Base-by-base conservation (phyloP, 53 echinoderm and acorn worm genomes). In the Arbacia lixula region DNA sequence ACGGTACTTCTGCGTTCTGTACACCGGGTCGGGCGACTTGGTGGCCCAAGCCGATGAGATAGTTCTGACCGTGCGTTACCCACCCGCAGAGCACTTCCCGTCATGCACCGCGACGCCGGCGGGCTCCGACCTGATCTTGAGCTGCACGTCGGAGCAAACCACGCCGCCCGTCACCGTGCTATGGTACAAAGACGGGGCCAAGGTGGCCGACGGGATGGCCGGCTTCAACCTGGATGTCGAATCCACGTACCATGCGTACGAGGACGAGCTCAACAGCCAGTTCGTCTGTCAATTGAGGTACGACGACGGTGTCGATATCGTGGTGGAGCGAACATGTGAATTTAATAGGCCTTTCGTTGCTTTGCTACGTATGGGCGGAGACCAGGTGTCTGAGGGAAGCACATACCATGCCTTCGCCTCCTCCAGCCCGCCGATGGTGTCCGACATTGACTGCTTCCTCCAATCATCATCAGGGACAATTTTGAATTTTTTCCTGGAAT, bases 31-130 rank as follows among this genome's bases (percentile, higher is more conserved):
- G 12, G 82, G 82, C 0, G 16, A 14, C 17, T 19, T 37, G 64
- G 20, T 63, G n/a, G 39, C 31, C 2, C n/a, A 63, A 28, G 62
- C 82, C 21, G 43, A 33, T 3, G 0, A 4, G 2, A 6, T 81
- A 32, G 16, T 20, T 6, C 64, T 81, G 6, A 81, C 62, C 0
- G 82, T 81, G 0, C 62, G 46, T 29, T 81, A 81, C 32, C 63
- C 82, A 6, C 82, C 82, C 10, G 82, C 82, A 28, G 82, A 62
- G 19, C 32, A 81, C 64, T 81, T 42, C 40, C 82, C 82, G 16
- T 29, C 63, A 27, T 81, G 82, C 34, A 63, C 82, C 16, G 82
- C 82, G 16, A 61, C 82, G 26, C 82, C 82, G 16, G 57, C 4
- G n/a, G 82, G 82, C 16, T 34, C n/a, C 31, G 64, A 31, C 26